phyloP scores from a whole-genome alignment of 2,888 invertebrate species.

The Lordiphosa andalusiaca region DNA sequence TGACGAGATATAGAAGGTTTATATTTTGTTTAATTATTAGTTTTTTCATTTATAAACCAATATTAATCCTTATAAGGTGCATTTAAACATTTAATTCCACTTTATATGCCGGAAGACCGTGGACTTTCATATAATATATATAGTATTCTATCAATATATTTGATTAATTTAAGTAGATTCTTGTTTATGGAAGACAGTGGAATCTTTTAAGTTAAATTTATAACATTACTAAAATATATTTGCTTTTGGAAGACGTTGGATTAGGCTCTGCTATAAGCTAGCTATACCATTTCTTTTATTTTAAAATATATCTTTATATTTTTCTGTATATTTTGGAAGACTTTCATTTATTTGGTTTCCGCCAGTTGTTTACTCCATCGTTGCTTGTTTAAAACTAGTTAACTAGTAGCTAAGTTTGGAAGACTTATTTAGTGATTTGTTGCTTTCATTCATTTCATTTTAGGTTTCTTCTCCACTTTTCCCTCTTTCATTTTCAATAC shows the following conservation, averaged over 20 bases:
- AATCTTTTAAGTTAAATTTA: slow-evolving; percentile 27
- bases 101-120: neutral
- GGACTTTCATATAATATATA: neutral
- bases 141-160: slow-evolving; percentile 11
- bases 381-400: slow-evolving; percentile 46
- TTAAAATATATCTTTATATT: slow-evolving; percentile 3
- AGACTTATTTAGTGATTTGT: slow-evolving; percentile 82
- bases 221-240: slow-evolving; percentile 22
- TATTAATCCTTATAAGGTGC: too few species aligned
- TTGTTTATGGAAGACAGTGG: slow-evolving; percentile 41
- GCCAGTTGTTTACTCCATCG: slow-evolving; percentile 23
- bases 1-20: too few species aligned
- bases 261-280: slow-evolving; percentile 28
- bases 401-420: slow-evolving; percentile 77
- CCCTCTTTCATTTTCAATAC: slow-evolving; percentile 29
- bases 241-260: slow-evolving; percentile 67
- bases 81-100: slow-evolving; percentile 5
- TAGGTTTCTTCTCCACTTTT: slow-evolving; percentile 26
- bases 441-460: slow-evolving; percentile 53
- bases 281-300: slow-evolving; percentile 28
- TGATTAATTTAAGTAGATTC: slow-evolving; percentile 4
- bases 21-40: too few species aligned
- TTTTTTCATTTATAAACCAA: too few species aligned
- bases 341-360: slow-evolving; percentile 19
- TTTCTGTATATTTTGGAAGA: slow-evolving; percentile 31